These are phyloP conservation scores for Phoxinus dragarum DNA, from an alignment of 2,797 vertebrate species.

Conservation along the genomic window DNA sequence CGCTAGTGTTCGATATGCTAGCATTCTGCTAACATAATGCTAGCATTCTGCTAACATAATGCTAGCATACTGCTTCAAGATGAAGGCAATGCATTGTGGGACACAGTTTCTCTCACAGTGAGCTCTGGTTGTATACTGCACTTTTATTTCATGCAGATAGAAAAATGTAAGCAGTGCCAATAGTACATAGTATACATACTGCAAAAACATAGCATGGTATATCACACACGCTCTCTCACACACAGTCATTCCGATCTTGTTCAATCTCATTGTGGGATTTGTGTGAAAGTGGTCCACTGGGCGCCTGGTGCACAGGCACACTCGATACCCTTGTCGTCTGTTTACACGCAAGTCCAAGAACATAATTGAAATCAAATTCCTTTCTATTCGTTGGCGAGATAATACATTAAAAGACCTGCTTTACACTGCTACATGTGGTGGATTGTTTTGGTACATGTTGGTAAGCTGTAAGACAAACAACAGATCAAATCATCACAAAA, in stretches of 20 bases:
- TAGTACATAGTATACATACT: no score
- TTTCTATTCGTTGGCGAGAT: conserved; percentile 9
- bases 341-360: neutral
- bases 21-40: no score
- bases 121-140: neutral
- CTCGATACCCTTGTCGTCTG: neutral
- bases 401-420: conserved; percentile 1
- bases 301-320: neutral
- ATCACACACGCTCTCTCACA: neutral
- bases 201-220: neutral
- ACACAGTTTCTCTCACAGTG: neutral
- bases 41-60: no score
- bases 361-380: conserved; percentile 19
- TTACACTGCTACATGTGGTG: conserved; percentile 12
- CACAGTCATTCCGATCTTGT: neutral
- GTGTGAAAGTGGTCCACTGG: neutral
- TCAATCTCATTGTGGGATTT: neutral
- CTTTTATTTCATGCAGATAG: neutral
- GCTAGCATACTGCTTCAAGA: neutral
- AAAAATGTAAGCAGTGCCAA: no score
- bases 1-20: neutral
- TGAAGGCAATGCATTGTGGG: conserved; percentile 37
- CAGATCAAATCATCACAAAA: conserved; percentile 66
- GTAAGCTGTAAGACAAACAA: conserved; percentile 15
- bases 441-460: conserved; percentile 22